Evolutionary conservation across 2,113 vertebrate genomes (phyloP), one percentile per base, ranked within the genome.

Genomic region (Macaca mulatta): DNA sequence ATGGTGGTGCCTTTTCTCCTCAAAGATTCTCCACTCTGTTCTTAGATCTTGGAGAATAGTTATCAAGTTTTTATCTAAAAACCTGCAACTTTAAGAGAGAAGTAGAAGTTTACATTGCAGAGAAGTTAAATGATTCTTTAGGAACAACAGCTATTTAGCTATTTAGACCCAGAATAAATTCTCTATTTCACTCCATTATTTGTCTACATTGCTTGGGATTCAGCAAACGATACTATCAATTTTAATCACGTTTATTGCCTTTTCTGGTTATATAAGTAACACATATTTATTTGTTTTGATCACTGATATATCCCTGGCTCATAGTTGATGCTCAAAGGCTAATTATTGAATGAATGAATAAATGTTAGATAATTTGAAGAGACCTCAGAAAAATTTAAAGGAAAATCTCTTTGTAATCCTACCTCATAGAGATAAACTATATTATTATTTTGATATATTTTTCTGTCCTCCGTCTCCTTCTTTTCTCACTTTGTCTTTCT

Each of bases 181-280:
- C 35, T 74, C 64, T 72, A 12, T 43, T 93, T 93, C n/a, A 45
- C 8, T 50, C 2, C 67, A 43, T 57, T 97, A 83, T 89, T 94
- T 77, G 14, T 72, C 48, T 93, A 32, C 16, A 22, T 93, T 89
- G 50, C 30, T 94, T 91, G 16, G 27, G 43, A 81, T 32, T 94
- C 59, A 91, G 43, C 22, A 78, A 82, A 85, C 8, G 6, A 50
- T 86, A 17, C 23, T 91, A 38, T 85, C 81, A 40, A 94, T 94
- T 77, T 50, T 77, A 89, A 61, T 92, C 84, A 55, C 35, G 59
- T 70, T 78, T 70, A 32, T 67, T 82, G 74, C 64, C 45, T 92
- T 94, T 95, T 81, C 67, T 90, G 57, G 69, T 92, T 96, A 25
- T 83, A 38, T 59, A 95, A 79, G 20, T 82, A 89, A 77, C 35